Evolutionary conservation across 2,113 vertebrate species (phyloP).

Genomic region (Danionella cerebrum): DNA sequence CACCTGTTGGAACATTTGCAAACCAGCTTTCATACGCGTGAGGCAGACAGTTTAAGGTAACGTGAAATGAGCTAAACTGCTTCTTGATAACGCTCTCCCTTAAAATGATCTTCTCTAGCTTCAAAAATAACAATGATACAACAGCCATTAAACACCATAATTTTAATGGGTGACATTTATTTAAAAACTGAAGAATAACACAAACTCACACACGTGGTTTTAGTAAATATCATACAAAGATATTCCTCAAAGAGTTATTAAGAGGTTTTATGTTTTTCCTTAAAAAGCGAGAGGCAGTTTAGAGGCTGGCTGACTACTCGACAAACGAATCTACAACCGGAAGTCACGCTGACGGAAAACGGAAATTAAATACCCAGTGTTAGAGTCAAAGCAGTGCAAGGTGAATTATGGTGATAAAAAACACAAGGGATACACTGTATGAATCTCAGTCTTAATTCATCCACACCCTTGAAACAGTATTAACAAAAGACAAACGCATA

Average conservation of each 20-base stretch:
- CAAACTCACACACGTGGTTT: constrained; percentile 63
- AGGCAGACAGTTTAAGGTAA: too few species aligned
- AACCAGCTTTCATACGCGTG: too few species aligned
- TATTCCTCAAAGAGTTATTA: constrained; percentile 57
- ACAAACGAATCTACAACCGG: constrained; percentile 40
- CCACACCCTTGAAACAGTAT: constrained; percentile 17
- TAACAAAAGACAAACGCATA: neutral
- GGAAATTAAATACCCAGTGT: constrained; percentile 59
- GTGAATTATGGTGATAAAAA: constrained; percentile 28
- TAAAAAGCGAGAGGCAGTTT: constrained; percentile 71
- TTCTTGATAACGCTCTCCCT: too few species aligned
- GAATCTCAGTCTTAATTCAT: constrained; percentile 17
- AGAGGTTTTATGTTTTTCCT: constrained; percentile 49
- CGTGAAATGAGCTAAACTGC: too few species aligned
- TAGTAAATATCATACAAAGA: constrained; percentile 65
- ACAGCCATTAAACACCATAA: neutral
- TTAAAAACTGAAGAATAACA: constrained; percentile 64
- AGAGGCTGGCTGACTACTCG: constrained; percentile 66
- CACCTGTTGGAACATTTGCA: too few species aligned
- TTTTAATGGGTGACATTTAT: constrained; percentile 67
- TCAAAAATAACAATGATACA: neutral
- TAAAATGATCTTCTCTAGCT: too few species aligned
- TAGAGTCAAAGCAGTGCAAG: constrained; percentile 44
- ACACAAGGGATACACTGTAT: constrained; percentile 25
- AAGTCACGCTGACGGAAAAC: constrained; percentile 34